Evolutionary conservation across 2,113 vertebrate genomes (phyloP), one percentile per base, ranked within the genome.

Genomic region (Ageneiosus marmoratus): DNA sequence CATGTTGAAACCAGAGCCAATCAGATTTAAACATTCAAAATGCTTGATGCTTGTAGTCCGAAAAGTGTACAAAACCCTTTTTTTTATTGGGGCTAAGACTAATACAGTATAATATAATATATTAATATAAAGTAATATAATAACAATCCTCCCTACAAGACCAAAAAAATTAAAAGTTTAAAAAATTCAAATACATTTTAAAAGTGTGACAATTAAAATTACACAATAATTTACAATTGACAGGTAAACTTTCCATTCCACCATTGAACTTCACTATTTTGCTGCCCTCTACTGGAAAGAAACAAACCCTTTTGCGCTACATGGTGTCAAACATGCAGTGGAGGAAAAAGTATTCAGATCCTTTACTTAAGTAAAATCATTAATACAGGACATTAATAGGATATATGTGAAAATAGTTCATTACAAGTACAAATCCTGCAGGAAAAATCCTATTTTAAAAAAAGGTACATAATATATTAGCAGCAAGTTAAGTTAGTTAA

Each of bases 271-370:
- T 51, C 29, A 29, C 46, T 27, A 74, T 29, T 20, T 16, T 74
- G 44, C 72, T 51, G 72, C 72, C 72, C 72, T 32, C 72, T 74
- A 51, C 72, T 74, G 72, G 70, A 20, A 51, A 72, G 24, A 16
- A 41, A 46, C 46, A 50, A 41, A 46, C 4, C 12, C n/a, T 11
- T 32, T 74, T 27, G 24, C 44, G 27, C 24, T 15, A 29, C 46
- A 32, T 32, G 46, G 27, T 32, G 72, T 50, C 46, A 51, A 50
- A n/a, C 1, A 0, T 32, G 44, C 37, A 41, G 37, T 5, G 37
- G 37, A 3, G 37, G 37, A 41, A 41, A 41, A 41, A 41, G 37
- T 41, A 5, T 41, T 41, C 37, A 3, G 37, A 41, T 41, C 37
- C 37, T 41, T 41, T 41, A 41, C 37, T 41, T 41, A 41, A n/a